Conservation (phyloP, 1,140 invertebrate species). For the Papilio helenus region DNA sequence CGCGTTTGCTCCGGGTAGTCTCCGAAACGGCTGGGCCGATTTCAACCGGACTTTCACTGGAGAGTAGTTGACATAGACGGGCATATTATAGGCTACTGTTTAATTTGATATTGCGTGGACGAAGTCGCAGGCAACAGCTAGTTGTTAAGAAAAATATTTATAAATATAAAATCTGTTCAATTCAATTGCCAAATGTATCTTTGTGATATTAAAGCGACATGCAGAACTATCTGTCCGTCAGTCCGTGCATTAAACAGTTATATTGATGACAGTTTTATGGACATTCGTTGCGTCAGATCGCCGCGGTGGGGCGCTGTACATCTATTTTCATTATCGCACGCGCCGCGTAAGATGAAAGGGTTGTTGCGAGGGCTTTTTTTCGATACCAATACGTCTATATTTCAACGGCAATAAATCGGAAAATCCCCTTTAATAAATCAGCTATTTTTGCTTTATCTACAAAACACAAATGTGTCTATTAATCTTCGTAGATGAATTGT, state of each 20-base stretch:
- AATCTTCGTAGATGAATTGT: background rate
- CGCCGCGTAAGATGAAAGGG: conserved; percentile 52
- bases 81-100: no score
- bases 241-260: conserved; percentile 63
- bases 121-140: no score
- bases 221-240: conserved; percentile 55
- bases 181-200: background rate
- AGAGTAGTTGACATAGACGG: no score
- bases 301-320: conserved; percentile 48
- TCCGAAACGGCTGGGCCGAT: no score
- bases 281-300: conserved; percentile 54
- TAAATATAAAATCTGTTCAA: no score
- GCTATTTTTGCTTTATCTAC: conserved; percentile 5
- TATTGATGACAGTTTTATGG: conserved; percentile 71
- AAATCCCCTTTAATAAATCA: conserved; percentile 23
- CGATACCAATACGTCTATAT: conserved; percentile 16
- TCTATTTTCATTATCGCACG: conserved; percentile 62
- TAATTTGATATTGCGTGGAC: no score
- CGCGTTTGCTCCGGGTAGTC: no score
- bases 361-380: conserved; percentile 38
- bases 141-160: no score
- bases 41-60: no score
- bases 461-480: background rate
- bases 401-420: conserved; percentile 26
- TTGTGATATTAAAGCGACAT: conserved; percentile 37